Evolutionary conservation across 2,113 vertebrate genomes (phyloP).

Genomic region (Synodontis membranacea): DNA sequence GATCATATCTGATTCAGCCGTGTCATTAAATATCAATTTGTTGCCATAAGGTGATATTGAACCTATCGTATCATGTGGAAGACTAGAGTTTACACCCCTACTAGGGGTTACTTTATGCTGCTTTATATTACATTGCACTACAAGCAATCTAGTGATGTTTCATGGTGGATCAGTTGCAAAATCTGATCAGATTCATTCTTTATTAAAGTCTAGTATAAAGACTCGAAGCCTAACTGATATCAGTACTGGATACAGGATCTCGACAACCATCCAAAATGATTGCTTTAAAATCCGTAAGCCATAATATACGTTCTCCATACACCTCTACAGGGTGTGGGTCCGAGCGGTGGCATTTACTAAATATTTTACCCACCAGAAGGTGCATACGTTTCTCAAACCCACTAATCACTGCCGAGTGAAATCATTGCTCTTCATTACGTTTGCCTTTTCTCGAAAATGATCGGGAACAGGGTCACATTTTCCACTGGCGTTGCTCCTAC

Average conservation of each 20-base stretch:
- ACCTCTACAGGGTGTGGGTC: not conserved
- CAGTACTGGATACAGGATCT: not conserved
- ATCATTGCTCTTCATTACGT: slow-evolving; percentile 2
- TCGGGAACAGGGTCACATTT: not conserved
- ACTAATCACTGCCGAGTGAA: not conserved
- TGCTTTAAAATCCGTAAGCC: not conserved
- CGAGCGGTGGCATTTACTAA: not conserved
- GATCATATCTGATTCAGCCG: not conserved
- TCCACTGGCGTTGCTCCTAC: slow-evolving; percentile 15
- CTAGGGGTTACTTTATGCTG: not conserved
- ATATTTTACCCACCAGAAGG: not conserved
- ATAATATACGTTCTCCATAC: not conserved
- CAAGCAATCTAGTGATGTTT: not conserved
- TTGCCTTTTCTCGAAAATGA: not conserved
- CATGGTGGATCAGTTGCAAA: not conserved
- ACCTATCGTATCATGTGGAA: not conserved
- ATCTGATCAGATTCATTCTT: not conserved
- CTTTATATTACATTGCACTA: not conserved
- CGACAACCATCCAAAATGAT: not conserved
- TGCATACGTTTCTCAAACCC: not conserved
- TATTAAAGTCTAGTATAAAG: not conserved
- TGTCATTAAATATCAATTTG: not conserved
- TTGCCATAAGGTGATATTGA: not conserved
- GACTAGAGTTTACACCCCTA: not conserved
- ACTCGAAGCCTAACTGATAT: not conserved